These are phyloP conservation scores for Elgaria multicarinata DNA, from an alignment of 2,113 vertebrate species.

Conservation along the genomic window DNA sequence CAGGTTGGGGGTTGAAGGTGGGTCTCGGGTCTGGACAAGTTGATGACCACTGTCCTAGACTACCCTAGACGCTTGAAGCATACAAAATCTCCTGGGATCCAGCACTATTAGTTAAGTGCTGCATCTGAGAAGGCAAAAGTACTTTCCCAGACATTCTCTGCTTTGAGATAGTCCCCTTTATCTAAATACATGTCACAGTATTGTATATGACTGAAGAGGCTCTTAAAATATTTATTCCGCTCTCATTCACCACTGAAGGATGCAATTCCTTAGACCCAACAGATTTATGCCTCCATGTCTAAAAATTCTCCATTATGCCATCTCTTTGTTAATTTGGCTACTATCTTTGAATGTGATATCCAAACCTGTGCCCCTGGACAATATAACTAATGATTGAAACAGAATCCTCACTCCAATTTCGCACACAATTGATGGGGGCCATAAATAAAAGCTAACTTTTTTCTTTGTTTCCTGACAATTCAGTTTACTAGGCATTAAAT, in stretches of 20 bases:
- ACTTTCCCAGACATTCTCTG: neutral
- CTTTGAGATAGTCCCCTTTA: neutral
- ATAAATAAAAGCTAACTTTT: neutral
- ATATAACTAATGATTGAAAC: neutral
- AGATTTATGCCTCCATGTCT: neutral
- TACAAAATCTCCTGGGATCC: neutral
- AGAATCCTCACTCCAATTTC: neutral
- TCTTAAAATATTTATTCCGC: constrained; percentile 1
- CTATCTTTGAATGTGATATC: neutral
- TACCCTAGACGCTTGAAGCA: neutral
- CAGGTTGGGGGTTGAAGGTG: too few relatives aligned
- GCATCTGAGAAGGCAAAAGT: neutral
- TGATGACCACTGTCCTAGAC: too few relatives aligned
- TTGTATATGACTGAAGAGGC: neutral
- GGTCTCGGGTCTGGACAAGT: too few relatives aligned
- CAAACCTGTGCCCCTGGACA: neutral
- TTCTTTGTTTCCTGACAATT: neutral
- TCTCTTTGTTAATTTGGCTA: neutral
- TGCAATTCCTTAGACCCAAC: neutral
- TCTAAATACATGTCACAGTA: neutral
- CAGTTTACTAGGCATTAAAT: constrained; percentile 22
- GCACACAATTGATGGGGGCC: neutral
- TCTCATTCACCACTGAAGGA: neutral
- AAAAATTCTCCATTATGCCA: neutral
- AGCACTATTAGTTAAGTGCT: neutral